These are phyloP conservation scores for Phengaris arion DNA, from an alignment of 2,888 invertebrate genomes.

Conservation along the genomic window DNA sequence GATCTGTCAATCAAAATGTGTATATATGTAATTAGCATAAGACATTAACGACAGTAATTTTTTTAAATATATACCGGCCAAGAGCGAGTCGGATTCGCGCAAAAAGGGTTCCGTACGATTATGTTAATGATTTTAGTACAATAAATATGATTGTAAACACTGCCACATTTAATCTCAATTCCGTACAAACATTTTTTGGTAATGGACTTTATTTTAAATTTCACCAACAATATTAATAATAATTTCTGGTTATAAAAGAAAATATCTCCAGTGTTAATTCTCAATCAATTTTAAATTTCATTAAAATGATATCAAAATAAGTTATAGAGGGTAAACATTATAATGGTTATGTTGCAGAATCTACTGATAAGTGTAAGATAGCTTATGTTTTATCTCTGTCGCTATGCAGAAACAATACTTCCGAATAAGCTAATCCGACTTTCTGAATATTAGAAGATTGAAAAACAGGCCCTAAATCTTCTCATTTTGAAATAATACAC, in stretches of 20 bases:
- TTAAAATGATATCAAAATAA: conserved; percentile 5
- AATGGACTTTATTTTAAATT: neutral
- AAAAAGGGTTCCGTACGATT: no score
- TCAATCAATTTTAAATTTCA: neutral
- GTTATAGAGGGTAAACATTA: neutral
- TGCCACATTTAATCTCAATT: conserved; percentile 9
- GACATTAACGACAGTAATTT: no score
- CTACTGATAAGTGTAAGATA: neutral
- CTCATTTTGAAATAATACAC: neutral
- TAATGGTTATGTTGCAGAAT: neutral
- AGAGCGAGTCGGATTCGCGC: no score
- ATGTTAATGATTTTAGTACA: neutral
- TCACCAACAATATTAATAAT: neutral
- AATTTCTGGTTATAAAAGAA: neutral
- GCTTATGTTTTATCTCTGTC: neutral
- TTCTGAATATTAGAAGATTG: no score
- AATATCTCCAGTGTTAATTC: neutral
- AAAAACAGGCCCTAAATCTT: neutral
- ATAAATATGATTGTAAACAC: conserved; percentile 9
- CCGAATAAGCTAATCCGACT: no score
- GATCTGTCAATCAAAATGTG: no score
- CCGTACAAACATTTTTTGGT: neutral
- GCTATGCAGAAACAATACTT: no score
- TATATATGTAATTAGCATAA: no score
- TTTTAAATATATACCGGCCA: no score